phyloP scores from a whole-genome alignment of 1,140 invertebrate species.

The Magallana gigas region DNA sequence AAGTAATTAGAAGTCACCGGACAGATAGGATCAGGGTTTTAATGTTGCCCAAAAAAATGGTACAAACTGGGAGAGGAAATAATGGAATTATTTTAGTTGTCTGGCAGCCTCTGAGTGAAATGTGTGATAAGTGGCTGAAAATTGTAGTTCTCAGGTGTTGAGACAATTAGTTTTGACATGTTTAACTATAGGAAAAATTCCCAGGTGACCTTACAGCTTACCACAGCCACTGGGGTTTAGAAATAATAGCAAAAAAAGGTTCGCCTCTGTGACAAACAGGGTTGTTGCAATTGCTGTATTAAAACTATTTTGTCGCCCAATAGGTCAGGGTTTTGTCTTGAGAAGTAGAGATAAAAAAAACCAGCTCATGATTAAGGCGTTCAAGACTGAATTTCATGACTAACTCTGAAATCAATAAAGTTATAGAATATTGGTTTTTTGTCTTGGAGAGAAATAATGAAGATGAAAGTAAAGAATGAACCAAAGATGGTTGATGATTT shows the following conservation, averaged over 20 bases:
- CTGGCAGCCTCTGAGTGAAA: background rate
- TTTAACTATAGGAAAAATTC: constrained; percentile 4
- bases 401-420: constrained; percentile 14
- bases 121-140: constrained; percentile 15
- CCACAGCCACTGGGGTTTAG: background rate
- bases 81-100: constrained; percentile 3
- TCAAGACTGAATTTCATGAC: background rate
- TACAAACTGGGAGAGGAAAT: background rate
- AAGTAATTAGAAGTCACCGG: background rate
- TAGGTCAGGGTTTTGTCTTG: background rate
- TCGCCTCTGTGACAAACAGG: background rate
- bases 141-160: constrained; percentile 11
- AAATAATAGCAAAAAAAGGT: background rate
- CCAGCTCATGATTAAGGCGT: background rate
- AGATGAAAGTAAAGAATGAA: no score
- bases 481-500: no score
- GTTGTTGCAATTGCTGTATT: background rate
- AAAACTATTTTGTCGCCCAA: background rate
- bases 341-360: background rate
- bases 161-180: constrained; percentile 20
- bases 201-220: background rate
- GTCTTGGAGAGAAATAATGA: no score
- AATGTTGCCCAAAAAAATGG: background rate
- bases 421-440: background rate
- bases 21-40: background rate